Evolutionary conservation across 2,888 invertebrate species (phyloP), one percentile per base, ranked within the genome.

Genomic region (Serripes groenlandicus): DNA sequence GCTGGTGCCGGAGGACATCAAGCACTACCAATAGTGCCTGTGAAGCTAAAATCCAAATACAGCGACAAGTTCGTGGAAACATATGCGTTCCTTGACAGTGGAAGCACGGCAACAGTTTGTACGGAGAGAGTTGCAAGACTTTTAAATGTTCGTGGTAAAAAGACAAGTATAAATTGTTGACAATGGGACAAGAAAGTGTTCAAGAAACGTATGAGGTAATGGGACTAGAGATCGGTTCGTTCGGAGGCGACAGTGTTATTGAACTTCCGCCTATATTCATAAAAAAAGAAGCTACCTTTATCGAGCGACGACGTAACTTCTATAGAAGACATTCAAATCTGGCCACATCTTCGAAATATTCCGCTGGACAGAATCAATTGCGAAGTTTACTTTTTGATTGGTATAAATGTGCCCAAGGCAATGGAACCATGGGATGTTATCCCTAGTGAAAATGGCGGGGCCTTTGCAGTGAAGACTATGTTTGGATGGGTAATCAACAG

Each of bases 401-500:
- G 77, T 1, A 49, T 86, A 73, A 15, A 56, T 56, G 23, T 56
- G 77, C 77, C 74, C 73, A 83, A 71, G 72, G 82, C 23, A n/a
- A 5, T 56, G 56, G 3, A 56, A 56, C 56, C 56, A 7, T 83
- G 80, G 77, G 80, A 83, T 30, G 75, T 85, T 26, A 62, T 84
- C 56, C 56, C 73, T 5, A 79, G 83, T 49, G 9, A 30, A 18
- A 49, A 64, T 23, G 26, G 58, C 37, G 76, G 83, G 7, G 76
- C 83, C 0, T 83, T 84, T 54, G 80, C 84, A 18, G 62, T 76
- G n/a, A 80, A 83, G 52, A 73, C 83, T 1, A 30, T 71, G 15
- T 73, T 79, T 21, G 85, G 82, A 26, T 85, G 79, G 85, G 79
- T 79, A 1, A 71, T 85, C 3, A 82, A 85, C 66, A 73, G 81